Percentiles rank a stretch among this genome's conserved stretches.
These are phyloP conservation scores for Thamnophis sirtalis DNA, from an alignment of 2,113 vertebrate species.

Conservation along the genomic window DNA sequence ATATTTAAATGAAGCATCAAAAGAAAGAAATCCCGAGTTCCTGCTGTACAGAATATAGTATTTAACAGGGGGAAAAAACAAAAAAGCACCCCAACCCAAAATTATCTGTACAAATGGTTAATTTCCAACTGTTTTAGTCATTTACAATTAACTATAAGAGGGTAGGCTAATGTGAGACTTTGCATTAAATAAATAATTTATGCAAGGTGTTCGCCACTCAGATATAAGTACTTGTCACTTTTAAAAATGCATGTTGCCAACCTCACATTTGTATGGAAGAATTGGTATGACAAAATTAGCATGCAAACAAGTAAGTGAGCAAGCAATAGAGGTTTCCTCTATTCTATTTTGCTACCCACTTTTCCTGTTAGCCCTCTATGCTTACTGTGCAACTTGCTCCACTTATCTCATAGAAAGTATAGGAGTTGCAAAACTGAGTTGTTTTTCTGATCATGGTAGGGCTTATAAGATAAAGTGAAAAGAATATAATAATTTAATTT, in stretches of 20 bases:
- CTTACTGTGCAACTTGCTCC: neutral
- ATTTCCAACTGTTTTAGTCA: neutral
- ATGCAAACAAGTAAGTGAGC: neutral
- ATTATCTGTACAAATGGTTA: neutral
- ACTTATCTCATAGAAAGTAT: neutral
- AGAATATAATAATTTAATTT: neutral
- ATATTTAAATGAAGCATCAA: neutral
- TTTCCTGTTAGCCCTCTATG: neutral
- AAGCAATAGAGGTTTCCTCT: neutral
- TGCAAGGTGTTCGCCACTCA: neutral
- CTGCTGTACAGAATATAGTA: conserved; percentile 3
- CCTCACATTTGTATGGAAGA: neutral
- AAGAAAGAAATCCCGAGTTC: neutral
- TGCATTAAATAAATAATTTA: conserved; percentile 1
- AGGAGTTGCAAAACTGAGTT: neutral
- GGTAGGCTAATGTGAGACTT: neutral
- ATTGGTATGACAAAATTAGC: neutral
- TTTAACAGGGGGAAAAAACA: neutral
- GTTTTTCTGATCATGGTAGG: neutral
- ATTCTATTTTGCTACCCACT: neutral
- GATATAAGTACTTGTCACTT: neutral
- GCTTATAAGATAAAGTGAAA: neutral
- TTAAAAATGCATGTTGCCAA: neutral
- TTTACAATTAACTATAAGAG: conserved; percentile 23
- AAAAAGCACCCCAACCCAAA: neutral